phyloP scores from a whole-genome alignment of 2,113 vertebrate species.

The Podiceps cristatus region DNA sequence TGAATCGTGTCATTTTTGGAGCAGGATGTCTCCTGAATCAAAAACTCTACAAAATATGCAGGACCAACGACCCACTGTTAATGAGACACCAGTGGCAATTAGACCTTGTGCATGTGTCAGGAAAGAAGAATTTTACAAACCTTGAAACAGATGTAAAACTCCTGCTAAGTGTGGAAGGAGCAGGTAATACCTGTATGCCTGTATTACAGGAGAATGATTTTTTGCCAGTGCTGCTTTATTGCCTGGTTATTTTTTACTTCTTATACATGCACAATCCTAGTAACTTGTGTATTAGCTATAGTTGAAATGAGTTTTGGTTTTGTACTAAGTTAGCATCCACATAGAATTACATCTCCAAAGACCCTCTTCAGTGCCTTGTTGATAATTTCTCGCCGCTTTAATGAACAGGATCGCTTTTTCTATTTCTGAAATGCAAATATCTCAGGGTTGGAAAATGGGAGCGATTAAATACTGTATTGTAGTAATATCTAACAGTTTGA shows the following conservation, averaged over 20 bases:
- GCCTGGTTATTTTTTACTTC: not conserved
- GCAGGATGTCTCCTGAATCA: slow-evolving; percentile 70
- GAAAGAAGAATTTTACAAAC: not conserved
- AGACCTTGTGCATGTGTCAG: not conserved
- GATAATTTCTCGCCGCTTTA: not conserved
- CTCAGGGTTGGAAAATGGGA: not conserved
- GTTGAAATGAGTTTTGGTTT: not conserved
- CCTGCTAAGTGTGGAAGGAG: not conserved
- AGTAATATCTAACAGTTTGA: not conserved
- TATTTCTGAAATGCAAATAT: not conserved
- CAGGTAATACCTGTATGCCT: not conserved
- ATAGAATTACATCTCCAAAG: not conserved
- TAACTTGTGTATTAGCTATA: not conserved
- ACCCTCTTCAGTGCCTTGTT: not conserved
- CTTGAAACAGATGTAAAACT: not conserved
- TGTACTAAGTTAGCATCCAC: not conserved
- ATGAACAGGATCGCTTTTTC: not conserved
- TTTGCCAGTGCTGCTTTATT: not conserved
- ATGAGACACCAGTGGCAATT: not conserved
- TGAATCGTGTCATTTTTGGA: not conserved
- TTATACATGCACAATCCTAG: not conserved
- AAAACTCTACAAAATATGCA: slow-evolving; percentile 66
- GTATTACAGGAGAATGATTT: not conserved
- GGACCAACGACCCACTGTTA: slow-evolving; percentile 57
- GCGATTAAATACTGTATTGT: not conserved